These are phyloP conservation scores for Pantelozetes paolii DNA, from an alignment of 2,888 invertebrate genomes.

Conservation along the genomic window DNA sequence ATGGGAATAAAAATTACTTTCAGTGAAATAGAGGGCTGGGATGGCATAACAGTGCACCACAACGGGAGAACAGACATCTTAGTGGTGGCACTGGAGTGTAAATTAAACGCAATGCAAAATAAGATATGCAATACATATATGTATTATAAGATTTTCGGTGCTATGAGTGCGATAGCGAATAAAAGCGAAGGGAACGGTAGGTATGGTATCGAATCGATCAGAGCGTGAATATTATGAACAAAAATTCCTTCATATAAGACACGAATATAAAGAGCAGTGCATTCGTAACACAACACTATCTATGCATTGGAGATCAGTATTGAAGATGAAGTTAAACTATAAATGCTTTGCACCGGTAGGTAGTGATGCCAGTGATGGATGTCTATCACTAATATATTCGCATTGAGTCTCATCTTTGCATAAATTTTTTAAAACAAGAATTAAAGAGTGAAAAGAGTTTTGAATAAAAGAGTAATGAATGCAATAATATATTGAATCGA, in stretches of 20 bases:
- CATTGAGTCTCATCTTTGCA: conserved; percentile 21
- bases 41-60: not conserved
- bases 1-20: not conserved
- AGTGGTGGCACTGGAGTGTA: conserved; percentile 31
- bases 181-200: conserved; percentile 18
- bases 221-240: conserved; percentile 22
- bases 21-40: not conserved
- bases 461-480: not conserved
- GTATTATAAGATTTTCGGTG: conserved; percentile 10
- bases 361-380: conserved; percentile 7
- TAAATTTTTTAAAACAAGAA: not conserved
- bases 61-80: not conserved
- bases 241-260: not conserved
- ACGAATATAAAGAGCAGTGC: not conserved
- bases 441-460: not conserved
- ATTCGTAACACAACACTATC: not conserved
- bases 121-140: conserved; percentile 29
- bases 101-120: conserved; percentile 29
- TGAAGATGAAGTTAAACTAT: conserved; percentile 17
- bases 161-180: not conserved
- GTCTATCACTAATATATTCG: conserved; percentile 28
- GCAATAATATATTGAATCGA: conserved; percentile 6
- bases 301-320: conserved; percentile 7
- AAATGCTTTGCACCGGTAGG: conserved; percentile 10
- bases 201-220: conserved; percentile 33